Conservation (phyloP, 2,888 invertebrate genomes). For the Dolomedes plantarius region DNA sequence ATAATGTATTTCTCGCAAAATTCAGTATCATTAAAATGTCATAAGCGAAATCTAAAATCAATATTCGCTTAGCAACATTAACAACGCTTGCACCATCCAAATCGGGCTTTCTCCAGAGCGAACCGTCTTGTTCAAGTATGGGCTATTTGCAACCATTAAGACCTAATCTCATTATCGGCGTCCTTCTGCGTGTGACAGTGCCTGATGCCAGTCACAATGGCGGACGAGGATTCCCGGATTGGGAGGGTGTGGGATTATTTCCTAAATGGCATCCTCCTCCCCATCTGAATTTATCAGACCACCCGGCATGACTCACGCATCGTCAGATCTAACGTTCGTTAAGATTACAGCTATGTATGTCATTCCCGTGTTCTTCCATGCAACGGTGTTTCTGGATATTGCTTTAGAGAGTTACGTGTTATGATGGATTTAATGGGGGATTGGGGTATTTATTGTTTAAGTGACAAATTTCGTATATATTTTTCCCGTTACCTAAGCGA, state of each 20-base stretch:
- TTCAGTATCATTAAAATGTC: too few species aligned
- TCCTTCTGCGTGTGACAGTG: neutral
- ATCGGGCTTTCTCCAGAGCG: too few species aligned
- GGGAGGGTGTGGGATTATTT: conserved; percentile 7
- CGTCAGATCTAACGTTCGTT: neutral
- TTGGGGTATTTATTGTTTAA: too few species aligned
- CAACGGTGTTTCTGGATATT: too few species aligned
- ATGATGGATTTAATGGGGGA: too few species aligned
- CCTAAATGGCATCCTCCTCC: neutral
- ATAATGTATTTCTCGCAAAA: too few species aligned
- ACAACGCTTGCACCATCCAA: too few species aligned
- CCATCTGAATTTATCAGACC: conserved; percentile 13
- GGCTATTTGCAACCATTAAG: neutral
- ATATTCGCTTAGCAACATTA: too few species aligned
- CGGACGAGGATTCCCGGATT: neutral
- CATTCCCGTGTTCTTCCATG: neutral
- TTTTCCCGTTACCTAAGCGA: too few species aligned
- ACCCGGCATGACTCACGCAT: conserved; percentile 10
- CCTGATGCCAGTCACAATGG: conserved; percentile 8
- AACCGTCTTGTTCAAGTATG: neutral
- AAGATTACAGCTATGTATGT: neutral
- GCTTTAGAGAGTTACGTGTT: too few species aligned
- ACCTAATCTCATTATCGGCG: conserved; percentile 7
- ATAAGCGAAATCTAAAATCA: too few species aligned
- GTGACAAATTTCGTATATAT: too few species aligned